Conservation (phyloP, 1,140 invertebrate genomes). For the Leptoteleia sp. region DNA sequence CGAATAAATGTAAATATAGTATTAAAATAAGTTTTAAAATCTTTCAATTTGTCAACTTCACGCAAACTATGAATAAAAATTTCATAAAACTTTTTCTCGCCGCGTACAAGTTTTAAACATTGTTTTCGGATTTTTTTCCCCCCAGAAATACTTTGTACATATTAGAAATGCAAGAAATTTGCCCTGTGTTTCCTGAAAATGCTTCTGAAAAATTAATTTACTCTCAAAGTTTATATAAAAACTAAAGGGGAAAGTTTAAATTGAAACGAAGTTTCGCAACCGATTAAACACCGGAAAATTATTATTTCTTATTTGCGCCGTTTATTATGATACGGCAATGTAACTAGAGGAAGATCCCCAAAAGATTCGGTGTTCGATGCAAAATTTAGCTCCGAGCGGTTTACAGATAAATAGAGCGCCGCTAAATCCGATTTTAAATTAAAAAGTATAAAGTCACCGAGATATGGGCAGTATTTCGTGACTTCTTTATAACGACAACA, state of each 20-base stretch:
- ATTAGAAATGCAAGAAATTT: too few species aligned
- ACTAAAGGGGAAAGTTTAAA: too few species aligned
- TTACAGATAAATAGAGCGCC: not conserved
- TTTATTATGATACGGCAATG: too few species aligned
- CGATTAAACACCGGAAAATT: constrained; percentile 1
- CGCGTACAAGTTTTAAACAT: too few species aligned
- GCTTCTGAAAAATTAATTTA: constrained; percentile 19
- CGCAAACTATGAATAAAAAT: too few species aligned
- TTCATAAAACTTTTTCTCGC: too few species aligned
- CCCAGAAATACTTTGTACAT: too few species aligned
- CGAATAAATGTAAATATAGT: constrained; percentile 28
- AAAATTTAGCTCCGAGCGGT: not conserved
- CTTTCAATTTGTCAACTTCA: too few species aligned
- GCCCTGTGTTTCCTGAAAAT: not conserved
- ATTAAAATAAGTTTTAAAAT: constrained; percentile 23
- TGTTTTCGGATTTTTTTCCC: too few species aligned
- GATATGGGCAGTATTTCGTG: constrained; percentile 39
- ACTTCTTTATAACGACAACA: constrained; percentile 48
- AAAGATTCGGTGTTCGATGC: not conserved
- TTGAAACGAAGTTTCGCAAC: not conserved
- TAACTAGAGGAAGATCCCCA: too few species aligned
- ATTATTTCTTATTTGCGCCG: too few species aligned
- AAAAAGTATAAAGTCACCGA: constrained; percentile 37
- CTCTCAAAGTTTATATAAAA: constrained; percentile 6
- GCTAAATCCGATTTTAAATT: constrained; percentile 34